Evolutionary conservation across 2,113 vertebrate species (phyloP), one percentile per base, ranked within the genome.

Genomic region (Bubalus kerabau): DNA sequence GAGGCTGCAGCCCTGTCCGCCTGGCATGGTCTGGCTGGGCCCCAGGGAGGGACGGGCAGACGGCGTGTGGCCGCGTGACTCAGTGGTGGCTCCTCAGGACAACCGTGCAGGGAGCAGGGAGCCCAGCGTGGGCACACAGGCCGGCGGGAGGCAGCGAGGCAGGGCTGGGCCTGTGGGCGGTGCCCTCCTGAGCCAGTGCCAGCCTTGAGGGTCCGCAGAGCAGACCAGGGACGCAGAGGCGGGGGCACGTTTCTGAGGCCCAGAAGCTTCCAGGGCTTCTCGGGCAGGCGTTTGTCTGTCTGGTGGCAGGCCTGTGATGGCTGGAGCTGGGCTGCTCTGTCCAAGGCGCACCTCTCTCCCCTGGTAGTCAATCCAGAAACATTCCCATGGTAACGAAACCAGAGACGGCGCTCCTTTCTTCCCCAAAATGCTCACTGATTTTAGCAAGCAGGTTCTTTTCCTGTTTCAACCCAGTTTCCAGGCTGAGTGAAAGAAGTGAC

Each of bases 301-400:
- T 52, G 50, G 81, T 13, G 82, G 60, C 5, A 30, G 50, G 54
- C 50, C 43, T 32, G 3, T 3, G 28, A 10, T 19, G 50, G 85
- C 90, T 19, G 14, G 11, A 96, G 76, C 57, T 19, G 46, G 88
- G 71, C 86, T 90, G 43, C 84, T 97, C 54, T 92, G 59, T 95
- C 95, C 96, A 98, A 92, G 76, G 30, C 14, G 6, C 92, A 43
- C 87, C 81, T 89, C 57, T 96, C 14, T 85, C n/a, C 67, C 48
- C 88, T 96, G 28, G 26, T 52, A 95, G 93, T 93, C 83, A 71
- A 92, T 97, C 96, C 86, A 95, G 87, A 97, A 95, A 94, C 6
- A 98, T 99, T 99, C 98, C 98, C 98, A 98, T 98, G 98, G 98
- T 97, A 98, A 99, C 98, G 92, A 96, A 98, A 93, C 97, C 96